Percentiles rank a stretch among this genome's conserved stretches.
phyloP scores from a whole-genome alignment of 2,888 invertebrate species.

The Heliconius cydno region DNA sequence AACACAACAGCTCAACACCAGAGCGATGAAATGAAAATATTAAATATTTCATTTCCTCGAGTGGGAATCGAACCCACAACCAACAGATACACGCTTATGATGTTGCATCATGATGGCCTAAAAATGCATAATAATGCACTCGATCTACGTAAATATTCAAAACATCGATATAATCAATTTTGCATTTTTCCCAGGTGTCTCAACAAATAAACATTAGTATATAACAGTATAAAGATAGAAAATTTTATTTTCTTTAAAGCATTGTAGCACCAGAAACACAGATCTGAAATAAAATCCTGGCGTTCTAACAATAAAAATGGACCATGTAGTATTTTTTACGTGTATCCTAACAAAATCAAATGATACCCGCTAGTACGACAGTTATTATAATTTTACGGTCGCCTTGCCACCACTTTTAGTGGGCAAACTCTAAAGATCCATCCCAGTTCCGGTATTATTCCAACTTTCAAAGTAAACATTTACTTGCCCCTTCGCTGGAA shows the following conservation, averaged over 20 bases:
- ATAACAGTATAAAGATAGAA: not conserved
- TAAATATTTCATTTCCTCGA: too few species aligned
- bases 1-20: too few species aligned
- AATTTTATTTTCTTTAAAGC: not conserved
- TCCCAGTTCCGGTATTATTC: slow-evolving; percentile 24
- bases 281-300: not conserved
- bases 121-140: too few species aligned
- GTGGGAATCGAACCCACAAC: too few species aligned
- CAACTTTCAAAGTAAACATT: slow-evolving; percentile 34
- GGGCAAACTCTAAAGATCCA: slow-evolving; percentile 10
- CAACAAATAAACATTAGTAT: not conserved
- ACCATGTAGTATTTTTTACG: not conserved
- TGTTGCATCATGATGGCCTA: too few species aligned
- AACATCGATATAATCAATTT: too few species aligned
- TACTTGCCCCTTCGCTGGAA: slow-evolving; percentile 17
- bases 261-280: not conserved
- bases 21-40: too few species aligned
- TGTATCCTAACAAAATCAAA: slow-evolving; percentile 8
- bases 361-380: not conserved
- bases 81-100: too few species aligned
- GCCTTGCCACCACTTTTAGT: slow-evolving; percentile 21
- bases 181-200: not conserved
- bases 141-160: too few species aligned
- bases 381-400: slow-evolving; percentile 32
- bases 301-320: not conserved